phyloP scores from a whole-genome alignment of 2,797 vertebrate species.

The Rhinichthys osculus region DNA sequence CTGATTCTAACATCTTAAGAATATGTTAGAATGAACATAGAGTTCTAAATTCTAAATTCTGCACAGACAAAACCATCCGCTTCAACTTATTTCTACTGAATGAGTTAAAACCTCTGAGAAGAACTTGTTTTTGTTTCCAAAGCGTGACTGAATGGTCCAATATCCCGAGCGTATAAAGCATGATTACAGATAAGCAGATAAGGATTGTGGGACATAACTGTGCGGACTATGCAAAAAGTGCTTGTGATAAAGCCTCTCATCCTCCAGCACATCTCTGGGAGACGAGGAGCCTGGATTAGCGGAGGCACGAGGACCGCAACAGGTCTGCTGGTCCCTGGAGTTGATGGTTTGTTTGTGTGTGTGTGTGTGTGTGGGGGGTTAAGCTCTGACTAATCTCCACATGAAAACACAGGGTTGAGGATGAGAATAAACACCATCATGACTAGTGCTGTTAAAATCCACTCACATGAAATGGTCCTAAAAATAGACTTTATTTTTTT shows the following conservation, averaged over 20 bases:
- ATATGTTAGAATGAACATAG: no score
- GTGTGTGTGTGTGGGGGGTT: neutral
- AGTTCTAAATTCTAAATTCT: neutral
- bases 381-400: conserved; percentile 21
- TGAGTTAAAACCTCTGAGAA: neutral
- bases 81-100: neutral
- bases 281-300: conserved; percentile 4
- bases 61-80: neutral
- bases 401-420: neutral
- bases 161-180: conserved; percentile 11
- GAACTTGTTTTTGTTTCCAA: neutral
- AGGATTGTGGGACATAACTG: conserved; percentile 38
- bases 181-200: conserved; percentile 61
- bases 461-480: no score
- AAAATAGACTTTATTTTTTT: no score
- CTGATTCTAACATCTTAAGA: neutral
- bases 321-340: neutral
- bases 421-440: conserved; percentile 3
- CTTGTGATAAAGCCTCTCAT: conserved; percentile 34
- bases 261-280: conserved; percentile 5
- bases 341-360: neutral
- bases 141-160: neutral
- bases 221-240: conserved; percentile 54
- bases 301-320: neutral
- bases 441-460: neutral